A percentile compares a stretch with the other conserved stretches of the same genome.
Conservation (phyloP, 1,140 invertebrate genomes). For the Pseudomyrmex gracilis region DNA sequence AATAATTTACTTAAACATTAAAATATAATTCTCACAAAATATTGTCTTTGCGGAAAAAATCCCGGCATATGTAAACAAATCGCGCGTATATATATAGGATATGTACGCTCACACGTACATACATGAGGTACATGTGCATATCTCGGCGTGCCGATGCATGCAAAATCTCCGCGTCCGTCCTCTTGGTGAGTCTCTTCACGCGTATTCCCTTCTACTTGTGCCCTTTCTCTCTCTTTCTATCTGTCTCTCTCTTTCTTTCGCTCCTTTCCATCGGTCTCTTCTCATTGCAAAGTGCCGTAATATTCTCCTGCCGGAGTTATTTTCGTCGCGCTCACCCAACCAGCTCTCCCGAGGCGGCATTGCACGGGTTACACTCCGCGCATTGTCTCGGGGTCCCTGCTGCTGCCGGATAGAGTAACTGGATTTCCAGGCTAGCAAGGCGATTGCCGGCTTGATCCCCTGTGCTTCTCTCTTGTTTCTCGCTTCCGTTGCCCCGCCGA, state of each 20-base stretch:
- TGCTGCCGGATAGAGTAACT: slow-evolving; percentile 61
- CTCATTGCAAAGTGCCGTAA: slow-evolving; percentile 76
- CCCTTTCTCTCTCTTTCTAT: slow-evolving; percentile 15
- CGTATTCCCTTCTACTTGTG: slow-evolving; percentile 29
- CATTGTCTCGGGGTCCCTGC: slow-evolving; percentile 67
- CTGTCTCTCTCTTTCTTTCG: slow-evolving; percentile 18
- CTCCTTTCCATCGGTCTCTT: slow-evolving; percentile 56
- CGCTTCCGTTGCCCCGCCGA: background rate
- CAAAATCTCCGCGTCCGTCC: slow-evolving; percentile 39
- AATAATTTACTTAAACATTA: too few species aligned
- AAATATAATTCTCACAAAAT: too few species aligned
- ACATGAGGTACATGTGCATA: slow-evolving; percentile 9
- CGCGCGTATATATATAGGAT: background rate
- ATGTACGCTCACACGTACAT: background rate
- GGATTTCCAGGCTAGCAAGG: slow-evolving; percentile 73
- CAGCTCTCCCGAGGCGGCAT: slow-evolving; percentile 72
- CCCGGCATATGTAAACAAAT: slow-evolving; percentile 18
- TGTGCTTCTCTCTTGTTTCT: background rate
- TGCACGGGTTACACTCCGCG: slow-evolving; percentile 64
- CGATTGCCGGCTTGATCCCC: slow-evolving; percentile 57
- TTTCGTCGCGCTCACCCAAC: slow-evolving; percentile 74
- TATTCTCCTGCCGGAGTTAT: slow-evolving; percentile 75
- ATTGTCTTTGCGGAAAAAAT: background rate
- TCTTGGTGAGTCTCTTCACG: background rate
- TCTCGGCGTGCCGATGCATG: background rate